These are phyloP conservation scores for Pundamilia nyererei DNA, from an alignment of 2,113 vertebrate genomes.

Conservation along the genomic window DNA sequence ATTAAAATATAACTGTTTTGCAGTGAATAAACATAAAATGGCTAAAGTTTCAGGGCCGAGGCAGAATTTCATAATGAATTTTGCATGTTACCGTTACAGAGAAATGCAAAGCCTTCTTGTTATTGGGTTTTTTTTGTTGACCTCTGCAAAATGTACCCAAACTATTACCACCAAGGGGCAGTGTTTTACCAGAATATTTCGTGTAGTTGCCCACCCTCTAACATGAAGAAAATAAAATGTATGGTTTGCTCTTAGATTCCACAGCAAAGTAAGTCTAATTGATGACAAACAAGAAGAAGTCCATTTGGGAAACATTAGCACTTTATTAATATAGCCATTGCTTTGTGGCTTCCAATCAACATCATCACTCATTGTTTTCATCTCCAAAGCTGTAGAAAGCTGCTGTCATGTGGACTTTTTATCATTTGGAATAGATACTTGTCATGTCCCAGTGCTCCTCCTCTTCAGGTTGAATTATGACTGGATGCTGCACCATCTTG, in stretches of 20 bases:
- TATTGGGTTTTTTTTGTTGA: neutral
- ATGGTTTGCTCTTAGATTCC: neutral
- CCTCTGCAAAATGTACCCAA: neutral
- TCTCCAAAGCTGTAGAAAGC: neutral
- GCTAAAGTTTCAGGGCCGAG: neutral
- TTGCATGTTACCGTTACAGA: neutral
- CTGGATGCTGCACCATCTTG: neutral
- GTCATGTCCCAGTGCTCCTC: neutral
- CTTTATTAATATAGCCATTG: neutral
- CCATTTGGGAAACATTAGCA: neutral
- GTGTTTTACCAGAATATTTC: neutral
- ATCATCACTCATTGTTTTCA: neutral
- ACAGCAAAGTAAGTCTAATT: neutral
- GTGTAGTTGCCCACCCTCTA: neutral
- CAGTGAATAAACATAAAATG: neutral
- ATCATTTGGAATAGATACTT: neutral
- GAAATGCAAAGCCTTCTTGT: neutral
- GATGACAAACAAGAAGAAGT: neutral
- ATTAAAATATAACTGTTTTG: neutral
- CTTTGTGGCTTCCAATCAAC: neutral
- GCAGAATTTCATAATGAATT: neutral
- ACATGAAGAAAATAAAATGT: neutral
- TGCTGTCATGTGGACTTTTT: neutral
- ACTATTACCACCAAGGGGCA: neutral
- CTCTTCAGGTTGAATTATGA: neutral